Percentiles rank a stretch among this genome's conserved stretches.
phyloP scores from a whole-genome alignment of 2,888 invertebrate genomes.

The Trilocha varians region DNA sequence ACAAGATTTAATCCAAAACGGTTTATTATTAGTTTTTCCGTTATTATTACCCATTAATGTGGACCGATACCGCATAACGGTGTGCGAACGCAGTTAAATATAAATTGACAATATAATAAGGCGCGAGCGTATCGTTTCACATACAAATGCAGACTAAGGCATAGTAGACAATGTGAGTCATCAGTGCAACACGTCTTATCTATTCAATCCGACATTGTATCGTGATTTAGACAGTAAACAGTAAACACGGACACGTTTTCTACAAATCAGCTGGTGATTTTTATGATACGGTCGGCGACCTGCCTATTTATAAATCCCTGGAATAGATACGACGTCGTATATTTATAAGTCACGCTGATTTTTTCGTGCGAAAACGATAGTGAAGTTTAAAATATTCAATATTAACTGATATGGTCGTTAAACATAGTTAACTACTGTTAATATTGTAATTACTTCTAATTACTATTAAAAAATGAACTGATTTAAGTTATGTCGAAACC shows the following conservation, averaged over 20 bases:
- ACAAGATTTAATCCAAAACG: constrained; percentile 50
- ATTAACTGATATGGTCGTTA: no score
- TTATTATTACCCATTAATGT: constrained; percentile 53
- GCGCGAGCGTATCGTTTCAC: constrained; percentile 39
- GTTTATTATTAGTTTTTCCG: constrained; percentile 36
- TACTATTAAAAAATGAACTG: no score
- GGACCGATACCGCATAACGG: constrained; percentile 45
- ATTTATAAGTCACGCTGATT: no score
- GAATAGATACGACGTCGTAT: no score
- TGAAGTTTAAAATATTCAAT: no score
- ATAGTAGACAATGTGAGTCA: constrained; percentile 42
- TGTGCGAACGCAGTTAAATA: constrained; percentile 19
- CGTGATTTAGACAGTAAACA: constrained; percentile 33
- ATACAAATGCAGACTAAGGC: constrained; percentile 55
- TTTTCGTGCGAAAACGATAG: no score
- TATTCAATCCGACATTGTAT: constrained; percentile 31
- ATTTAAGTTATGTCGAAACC: no score
- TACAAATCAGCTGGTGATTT: constrained; percentile 3
- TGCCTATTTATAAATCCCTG: background rate
- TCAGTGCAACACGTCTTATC: constrained; percentile 59
- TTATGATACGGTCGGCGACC: background rate
- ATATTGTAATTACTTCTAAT: no score
- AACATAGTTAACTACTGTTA: no score
- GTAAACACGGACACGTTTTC: background rate
- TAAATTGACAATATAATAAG: constrained; percentile 25